Percentiles rank a stretch among this genome's conserved stretches.
Conservation (phyloP, 2,797 vertebrate genomes). For the Telmatherina bonti region DNA sequence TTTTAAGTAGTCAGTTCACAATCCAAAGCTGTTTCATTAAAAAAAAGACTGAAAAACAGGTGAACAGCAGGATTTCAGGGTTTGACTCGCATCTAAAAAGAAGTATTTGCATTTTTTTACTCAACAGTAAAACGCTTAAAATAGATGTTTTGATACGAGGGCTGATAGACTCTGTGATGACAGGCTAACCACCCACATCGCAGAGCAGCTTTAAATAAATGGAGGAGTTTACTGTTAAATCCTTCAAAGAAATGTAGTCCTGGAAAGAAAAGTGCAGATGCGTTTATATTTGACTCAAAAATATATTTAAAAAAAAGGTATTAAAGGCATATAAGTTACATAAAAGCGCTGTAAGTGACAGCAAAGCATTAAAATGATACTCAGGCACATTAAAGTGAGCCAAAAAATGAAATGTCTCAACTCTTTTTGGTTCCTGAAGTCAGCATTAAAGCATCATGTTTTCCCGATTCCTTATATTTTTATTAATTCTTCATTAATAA, state of each 20-base stretch:
- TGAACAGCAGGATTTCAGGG: background rate
- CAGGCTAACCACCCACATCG: background rate
- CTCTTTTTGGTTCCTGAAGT: background rate
- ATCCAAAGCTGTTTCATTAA: background rate
- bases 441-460: too few relatives aligned
- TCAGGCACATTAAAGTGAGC: too few relatives aligned
- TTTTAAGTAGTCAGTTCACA: background rate
- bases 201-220: conserved; percentile 1
- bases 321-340: background rate
- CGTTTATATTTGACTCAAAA: background rate
- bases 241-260: background rate
- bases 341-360: background rate
- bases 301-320: background rate
- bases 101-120: background rate
- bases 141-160: background rate
- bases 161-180: background rate
- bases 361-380: background rate
- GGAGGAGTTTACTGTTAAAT: background rate
- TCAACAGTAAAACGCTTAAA: background rate
- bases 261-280: background rate
- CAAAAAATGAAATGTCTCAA: too few relatives aligned
- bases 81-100: background rate
- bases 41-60: background rate
- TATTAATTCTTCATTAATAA: background rate
- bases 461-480: too few relatives aligned